A percentile compares a stretch with the other conserved stretches of the same genome.
phyloP scores from a whole-genome alignment of 2,113 vertebrate genomes.

The Montifringilla adamsi region DNA sequence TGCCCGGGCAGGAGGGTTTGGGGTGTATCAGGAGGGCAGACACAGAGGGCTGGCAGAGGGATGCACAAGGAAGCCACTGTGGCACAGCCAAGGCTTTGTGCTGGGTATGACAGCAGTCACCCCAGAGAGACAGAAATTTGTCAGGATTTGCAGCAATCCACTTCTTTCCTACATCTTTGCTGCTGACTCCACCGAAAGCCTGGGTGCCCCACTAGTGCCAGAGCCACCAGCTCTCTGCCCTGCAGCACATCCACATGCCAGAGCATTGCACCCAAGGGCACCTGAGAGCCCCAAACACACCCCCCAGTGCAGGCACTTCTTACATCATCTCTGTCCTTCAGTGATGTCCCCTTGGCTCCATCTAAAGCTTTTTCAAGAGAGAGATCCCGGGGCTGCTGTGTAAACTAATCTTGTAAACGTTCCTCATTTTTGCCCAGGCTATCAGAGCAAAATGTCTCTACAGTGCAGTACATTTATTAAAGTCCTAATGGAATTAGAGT shows the following conservation, averaged over 20 bases:
- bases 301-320: not conserved
- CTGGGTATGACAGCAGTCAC: not conserved
- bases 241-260: not conserved
- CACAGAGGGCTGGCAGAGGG: not conserved
- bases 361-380: not conserved
- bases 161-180: not conserved
- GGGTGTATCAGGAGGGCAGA: not conserved
- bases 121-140: not conserved
- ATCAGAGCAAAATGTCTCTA: slow-evolving; percentile 70
- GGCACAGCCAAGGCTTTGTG: fast-evolving
- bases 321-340: slow-evolving; percentile 47
- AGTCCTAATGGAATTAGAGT: slow-evolving; percentile 75
- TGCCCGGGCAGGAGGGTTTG: not conserved
- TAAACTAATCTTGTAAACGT: slow-evolving; percentile 61
- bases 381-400: not conserved
- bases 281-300: not conserved
- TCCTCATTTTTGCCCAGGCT: slow-evolving; percentile 59
- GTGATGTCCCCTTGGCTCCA: slow-evolving; percentile 33
- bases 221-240: not conserved
- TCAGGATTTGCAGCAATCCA: not conserved
- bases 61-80: not conserved
- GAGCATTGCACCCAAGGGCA: not conserved
- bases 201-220: not conserved
- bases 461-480: slow-evolving; percentile 74
- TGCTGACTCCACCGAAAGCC: not conserved